phyloP scores from a whole-genome alignment of 2,113 vertebrate species.

The Neotragus moschatus region DNA sequence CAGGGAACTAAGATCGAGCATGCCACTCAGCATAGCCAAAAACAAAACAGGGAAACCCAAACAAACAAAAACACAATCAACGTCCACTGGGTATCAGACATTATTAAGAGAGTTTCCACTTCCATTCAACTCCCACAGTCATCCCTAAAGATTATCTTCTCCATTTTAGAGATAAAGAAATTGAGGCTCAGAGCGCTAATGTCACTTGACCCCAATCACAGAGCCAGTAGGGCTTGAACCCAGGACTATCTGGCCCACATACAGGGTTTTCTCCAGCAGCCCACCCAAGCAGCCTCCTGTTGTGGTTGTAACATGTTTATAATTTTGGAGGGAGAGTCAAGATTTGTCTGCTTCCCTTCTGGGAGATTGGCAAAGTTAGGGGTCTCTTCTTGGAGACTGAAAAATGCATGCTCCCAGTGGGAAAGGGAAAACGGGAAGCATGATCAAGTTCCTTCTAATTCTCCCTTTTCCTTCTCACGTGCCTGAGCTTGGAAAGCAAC shows the following conservation, averaged over 20 bases:
- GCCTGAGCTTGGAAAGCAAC: neutral
- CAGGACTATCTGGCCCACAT: neutral
- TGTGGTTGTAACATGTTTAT: neutral
- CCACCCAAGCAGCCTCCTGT: neutral
- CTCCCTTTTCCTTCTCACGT: neutral
- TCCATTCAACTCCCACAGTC: neutral
- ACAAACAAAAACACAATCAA: neutral
- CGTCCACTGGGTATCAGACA: neutral
- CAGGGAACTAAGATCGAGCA: neutral
- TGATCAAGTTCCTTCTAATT: neutral
- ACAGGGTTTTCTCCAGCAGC: neutral
- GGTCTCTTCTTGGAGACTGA: neutral
- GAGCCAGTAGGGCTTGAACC: neutral
- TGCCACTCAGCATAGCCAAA: neutral
- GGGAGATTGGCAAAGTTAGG: neutral
- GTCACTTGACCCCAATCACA: neutral
- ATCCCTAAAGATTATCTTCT: neutral
- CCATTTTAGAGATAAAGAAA: slow-evolving; percentile 11
- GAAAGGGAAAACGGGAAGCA: neutral
- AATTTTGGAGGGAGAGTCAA: neutral
- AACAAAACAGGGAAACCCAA: neutral
- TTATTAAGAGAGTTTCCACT: neutral
- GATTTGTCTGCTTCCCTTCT: neutral
- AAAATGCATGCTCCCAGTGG: neutral
- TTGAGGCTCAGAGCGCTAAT: neutral